phyloP scores from a whole-genome alignment of 2,888 invertebrate species.

The Ephialtes manifestator region DNA sequence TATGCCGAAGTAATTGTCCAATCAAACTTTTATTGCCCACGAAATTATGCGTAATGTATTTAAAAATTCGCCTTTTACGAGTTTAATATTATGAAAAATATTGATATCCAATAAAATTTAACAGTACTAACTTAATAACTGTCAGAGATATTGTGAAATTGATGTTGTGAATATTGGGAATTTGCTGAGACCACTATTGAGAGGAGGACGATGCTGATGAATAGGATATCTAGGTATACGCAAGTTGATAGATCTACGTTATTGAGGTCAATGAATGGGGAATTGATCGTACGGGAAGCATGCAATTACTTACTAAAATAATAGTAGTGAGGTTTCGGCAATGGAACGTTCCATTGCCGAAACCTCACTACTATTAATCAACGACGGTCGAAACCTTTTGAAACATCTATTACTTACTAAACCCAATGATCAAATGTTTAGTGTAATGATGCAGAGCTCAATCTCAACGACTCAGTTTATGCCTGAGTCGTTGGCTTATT shows the following conservation, averaged over 20 bases:
- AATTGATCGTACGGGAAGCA: not conserved
- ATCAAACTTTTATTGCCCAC: too few species aligned
- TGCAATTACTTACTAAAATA: too few species aligned
- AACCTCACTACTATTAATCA: too few species aligned
- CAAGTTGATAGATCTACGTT: constrained; percentile 23
- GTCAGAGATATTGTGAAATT: not conserved
- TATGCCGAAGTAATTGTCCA: too few species aligned
- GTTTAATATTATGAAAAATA: too few species aligned
- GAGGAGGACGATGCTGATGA: not conserved
- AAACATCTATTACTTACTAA: constrained; percentile 17
- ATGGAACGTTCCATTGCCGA: too few species aligned
- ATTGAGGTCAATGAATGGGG: constrained; percentile 13
- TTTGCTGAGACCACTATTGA: not conserved
- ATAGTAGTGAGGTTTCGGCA: too few species aligned
- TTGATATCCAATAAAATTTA: not conserved
- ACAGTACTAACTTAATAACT: not conserved
- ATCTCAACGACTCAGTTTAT: too few species aligned
- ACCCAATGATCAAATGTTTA: constrained; percentile 6
- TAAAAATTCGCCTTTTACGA: too few species aligned
- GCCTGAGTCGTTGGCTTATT: too few species aligned
- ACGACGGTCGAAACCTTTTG: too few species aligned
- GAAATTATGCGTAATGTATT: too few species aligned
- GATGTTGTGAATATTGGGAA: not conserved
- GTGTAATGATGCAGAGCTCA: constrained; percentile 10
- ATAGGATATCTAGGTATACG: constrained; percentile 5